Percentiles rank a stretch among this genome's conserved stretches.
Conservation (phyloP, 2,113 vertebrate species). For the Centropus unirufus region DNA sequence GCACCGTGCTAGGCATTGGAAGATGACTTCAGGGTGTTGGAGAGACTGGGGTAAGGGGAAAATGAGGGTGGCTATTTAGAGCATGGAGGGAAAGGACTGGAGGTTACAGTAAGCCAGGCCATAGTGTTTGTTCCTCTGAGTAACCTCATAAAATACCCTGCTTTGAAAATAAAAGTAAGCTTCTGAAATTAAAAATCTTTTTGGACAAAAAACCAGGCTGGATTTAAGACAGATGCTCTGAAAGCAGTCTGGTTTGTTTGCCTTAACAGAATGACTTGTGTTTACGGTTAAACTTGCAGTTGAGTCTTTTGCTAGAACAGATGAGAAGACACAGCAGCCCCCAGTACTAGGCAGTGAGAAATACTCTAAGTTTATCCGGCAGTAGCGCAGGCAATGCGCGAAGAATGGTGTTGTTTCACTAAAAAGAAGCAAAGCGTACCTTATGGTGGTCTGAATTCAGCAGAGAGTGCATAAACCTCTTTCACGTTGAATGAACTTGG, state of each 20-base stretch:
- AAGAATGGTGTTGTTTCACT: background rate
- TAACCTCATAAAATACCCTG: background rate
- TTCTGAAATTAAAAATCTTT: background rate
- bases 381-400: background rate
- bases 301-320: background rate
- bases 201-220: background rate
- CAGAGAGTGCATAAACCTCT: background rate
- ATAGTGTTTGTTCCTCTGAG: background rate
- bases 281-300: background rate
- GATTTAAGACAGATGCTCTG: background rate
- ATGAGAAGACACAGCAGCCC: background rate
- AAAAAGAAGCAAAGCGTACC: background rate
- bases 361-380: background rate
- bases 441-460: background rate
- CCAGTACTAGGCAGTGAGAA: background rate
- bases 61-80: background rate
- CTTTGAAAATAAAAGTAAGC: background rate
- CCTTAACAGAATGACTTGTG: background rate
- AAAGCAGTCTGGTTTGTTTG: background rate
- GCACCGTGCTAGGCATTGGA: background rate
- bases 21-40: background rate
- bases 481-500: background rate
- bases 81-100: background rate
- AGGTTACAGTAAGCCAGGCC: background rate
- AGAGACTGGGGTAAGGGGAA: background rate